Base-by-base conservation (phyloP, 2,888 invertebrate species). In the Mechanitis mazaeus region DNA sequence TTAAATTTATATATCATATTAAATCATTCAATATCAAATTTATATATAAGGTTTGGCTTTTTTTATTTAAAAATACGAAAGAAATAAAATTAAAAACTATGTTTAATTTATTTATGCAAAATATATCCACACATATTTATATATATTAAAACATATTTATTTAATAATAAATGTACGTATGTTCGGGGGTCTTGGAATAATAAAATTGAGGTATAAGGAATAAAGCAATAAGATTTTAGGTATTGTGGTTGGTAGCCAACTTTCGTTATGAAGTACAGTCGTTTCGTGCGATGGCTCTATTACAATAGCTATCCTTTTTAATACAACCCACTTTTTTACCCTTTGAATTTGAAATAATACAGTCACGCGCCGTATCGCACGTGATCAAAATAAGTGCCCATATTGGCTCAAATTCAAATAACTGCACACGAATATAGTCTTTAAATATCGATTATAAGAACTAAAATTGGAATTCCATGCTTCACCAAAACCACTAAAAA, bases 261-360 rank as follows among this genome's bases (percentile, higher is more conserved):
- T 73, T 76, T 76, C 69, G 71, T 68, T 66, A 69, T 72, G 71
- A 73, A 69, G 67, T 64, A 72, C 63, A 63, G 70, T 55, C 35
- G 45, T 50, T 68, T 58, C 74, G 72, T 73, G 74, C 70, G 64
- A 58, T 66, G 70, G 70, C 71, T 72, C 74, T 72, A 73, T 77
- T 78, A 76, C 76, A 72, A 66, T 73, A 70, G 74, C 77, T 77
- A 80, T 83, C 77, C 75, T 80, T 84, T 82, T 81, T 84, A 82
- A 84, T 83, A 81, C 75, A 72, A 73, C 69, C 75, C 71, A 75
- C 75, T 79, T 84, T 20, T 82, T 81, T 81, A 81, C 81, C 81
- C 81, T 86, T 85, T 85, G 87, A 85, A 84, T 87, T 82, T 83
- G 82, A 81, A 85, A 84, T 86, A 84, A 85, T 70, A 79, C 76